A percentile compares a stretch with the other conserved stretches of the same genome.
These are phyloP conservation scores for Drosophila seclusa DNA, from an alignment of 2,888 invertebrate species.

Conservation along the genomic window DNA sequence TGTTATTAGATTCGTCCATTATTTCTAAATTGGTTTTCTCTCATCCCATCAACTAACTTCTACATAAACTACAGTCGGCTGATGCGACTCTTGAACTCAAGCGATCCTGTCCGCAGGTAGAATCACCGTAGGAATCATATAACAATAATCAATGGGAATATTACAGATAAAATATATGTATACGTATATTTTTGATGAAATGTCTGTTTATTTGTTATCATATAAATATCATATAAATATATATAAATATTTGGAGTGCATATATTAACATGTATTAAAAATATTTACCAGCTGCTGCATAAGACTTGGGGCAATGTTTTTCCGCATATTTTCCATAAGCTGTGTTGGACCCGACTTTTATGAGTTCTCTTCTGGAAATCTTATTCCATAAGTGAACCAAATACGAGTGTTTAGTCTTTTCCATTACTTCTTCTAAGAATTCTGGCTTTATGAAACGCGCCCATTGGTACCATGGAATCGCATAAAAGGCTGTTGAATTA, in stretches of 20 bases:
- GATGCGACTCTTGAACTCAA: neutral
- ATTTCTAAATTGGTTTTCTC: too few relatives aligned
- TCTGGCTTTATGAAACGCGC: slow-evolving; percentile 86
- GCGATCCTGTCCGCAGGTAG: neutral
- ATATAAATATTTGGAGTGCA: slow-evolving; percentile 36
- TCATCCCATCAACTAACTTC: too few relatives aligned
- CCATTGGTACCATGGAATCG: slow-evolving; percentile 87
- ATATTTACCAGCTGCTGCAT: slow-evolving; percentile 72
- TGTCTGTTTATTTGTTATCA: neutral
- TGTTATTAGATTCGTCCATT: too few relatives aligned
- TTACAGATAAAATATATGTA: neutral
- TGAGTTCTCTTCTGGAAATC: slow-evolving; percentile 58
- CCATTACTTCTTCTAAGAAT: slow-evolving; percentile 81
- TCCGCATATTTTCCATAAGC: slow-evolving; percentile 78
- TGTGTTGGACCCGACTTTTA: slow-evolving; percentile 73
- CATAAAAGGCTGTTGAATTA: slow-evolving; percentile 88
- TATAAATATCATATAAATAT: too few relatives aligned
- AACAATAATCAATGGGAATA: neutral
- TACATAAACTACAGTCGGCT: neutral
- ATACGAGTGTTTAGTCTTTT: slow-evolving; percentile 71
- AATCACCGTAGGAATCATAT: neutral
- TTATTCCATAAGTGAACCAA: slow-evolving; percentile 83
- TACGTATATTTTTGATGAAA: neutral
- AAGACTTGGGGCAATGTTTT: slow-evolving; percentile 80
- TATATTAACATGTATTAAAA: slow-evolving; percentile 44